These are phyloP conservation scores for Cotesia congregata DNA, from an alignment of 2,888 invertebrate genomes.

Conservation along the genomic window DNA sequence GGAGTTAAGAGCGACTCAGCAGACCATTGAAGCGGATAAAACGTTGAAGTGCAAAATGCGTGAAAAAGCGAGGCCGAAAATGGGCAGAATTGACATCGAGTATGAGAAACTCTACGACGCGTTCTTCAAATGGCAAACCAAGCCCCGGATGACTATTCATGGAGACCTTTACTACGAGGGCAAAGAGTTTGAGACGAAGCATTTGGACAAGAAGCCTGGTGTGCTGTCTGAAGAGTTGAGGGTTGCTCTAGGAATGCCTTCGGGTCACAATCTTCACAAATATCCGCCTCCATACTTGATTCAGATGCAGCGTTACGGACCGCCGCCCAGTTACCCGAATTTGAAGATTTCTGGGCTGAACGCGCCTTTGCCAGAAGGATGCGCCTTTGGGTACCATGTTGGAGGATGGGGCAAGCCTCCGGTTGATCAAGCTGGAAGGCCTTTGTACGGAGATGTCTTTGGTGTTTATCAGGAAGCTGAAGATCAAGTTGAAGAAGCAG, in stretches of 20 bases:
- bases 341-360: constrained; percentile 97
- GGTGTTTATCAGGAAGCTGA: constrained; percentile 81
- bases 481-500: constrained; percentile 86
- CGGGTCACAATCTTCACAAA: constrained; percentile 92
- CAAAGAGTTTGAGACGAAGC: constrained; percentile 97
- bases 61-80: constrained; percentile 95
- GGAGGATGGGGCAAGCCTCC: constrained; percentile 99
- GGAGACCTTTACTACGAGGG: constrained; percentile 99
- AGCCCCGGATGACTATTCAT: constrained; percentile 98
- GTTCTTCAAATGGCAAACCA: constrained; percentile 99
- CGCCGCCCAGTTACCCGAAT: constrained; percentile 99
- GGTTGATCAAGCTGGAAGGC: constrained; percentile 97
- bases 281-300: constrained; percentile 97
- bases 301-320: constrained; percentile 98
- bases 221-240: constrained; percentile 95
- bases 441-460: constrained; percentile 98
- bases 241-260: constrained; percentile 98
- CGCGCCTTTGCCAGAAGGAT: constrained; percentile 97
- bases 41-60: constrained; percentile 97
- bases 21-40: constrained; percentile 96
- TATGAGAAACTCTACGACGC: constrained; percentile 99
- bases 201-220: constrained; percentile 99
- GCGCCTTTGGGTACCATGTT: constrained; percentile 98
- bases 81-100: constrained; percentile 99
- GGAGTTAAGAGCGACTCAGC: constrained; percentile 98